Percentiles rank a stretch among this genome's conserved stretches.
These are phyloP conservation scores for Solenopsis invicta DNA, from an alignment of 1,140 invertebrate genomes.

Conservation along the genomic window DNA sequence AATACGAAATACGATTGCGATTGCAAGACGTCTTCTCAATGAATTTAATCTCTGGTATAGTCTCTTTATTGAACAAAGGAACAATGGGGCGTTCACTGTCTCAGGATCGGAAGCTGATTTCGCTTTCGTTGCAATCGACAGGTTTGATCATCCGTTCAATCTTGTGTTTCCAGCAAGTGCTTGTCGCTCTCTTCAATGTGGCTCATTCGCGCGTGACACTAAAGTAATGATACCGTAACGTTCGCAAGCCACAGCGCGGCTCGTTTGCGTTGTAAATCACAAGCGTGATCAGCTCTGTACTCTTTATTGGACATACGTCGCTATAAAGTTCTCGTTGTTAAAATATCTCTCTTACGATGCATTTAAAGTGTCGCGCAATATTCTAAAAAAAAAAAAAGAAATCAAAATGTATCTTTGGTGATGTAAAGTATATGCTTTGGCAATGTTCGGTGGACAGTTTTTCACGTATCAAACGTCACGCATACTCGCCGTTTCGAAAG, in stretches of 20 bases:
- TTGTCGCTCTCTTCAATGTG: conserved; percentile 20
- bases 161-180: conserved; percentile 46
- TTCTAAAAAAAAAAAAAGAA: background rate
- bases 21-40: conserved; percentile 52
- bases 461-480: conserved; percentile 58
- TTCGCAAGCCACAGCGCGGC: background rate
- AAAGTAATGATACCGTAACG: conserved; percentile 50
- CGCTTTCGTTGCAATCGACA: conserved; percentile 18
- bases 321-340: conserved; percentile 20
- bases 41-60: conserved; percentile 27
- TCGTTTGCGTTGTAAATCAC: conserved; percentile 36
- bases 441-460: conserved; percentile 23
- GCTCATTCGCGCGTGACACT: conserved; percentile 29
- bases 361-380: background rate
- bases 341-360: conserved; percentile 16
- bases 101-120: conserved; percentile 41
- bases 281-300: conserved; percentile 18
- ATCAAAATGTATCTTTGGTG: background rate
- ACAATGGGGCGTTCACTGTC: conserved; percentile 31
- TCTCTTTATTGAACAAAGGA: background rate
- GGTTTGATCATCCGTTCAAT: conserved; percentile 48
- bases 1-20: conserved; percentile 40
- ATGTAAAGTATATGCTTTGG: conserved; percentile 38
- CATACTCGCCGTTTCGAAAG: conserved; percentile 63
- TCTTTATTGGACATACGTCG: conserved; percentile 15